phyloP scores from a whole-genome alignment of 1,140 invertebrate species.

The Meteorus sp. region DNA sequence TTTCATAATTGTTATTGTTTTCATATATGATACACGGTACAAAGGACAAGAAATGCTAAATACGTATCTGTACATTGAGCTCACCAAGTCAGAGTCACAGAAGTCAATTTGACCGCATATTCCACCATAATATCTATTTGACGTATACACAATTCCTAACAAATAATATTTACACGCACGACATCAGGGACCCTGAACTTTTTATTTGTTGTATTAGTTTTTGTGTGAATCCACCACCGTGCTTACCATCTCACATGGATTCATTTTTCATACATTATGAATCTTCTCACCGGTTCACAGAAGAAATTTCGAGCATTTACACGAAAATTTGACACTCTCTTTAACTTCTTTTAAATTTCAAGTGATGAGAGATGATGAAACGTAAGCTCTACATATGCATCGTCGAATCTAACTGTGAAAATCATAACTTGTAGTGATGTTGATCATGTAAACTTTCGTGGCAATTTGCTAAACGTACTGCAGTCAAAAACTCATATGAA shows the following conservation, averaged over 20 bases:
- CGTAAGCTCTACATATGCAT: no score
- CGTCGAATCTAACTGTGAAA: conserved; percentile 1
- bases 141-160: not conserved
- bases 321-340: not conserved
- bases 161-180: conserved; percentile 24
- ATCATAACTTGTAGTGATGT: not conserved
- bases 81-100: conserved; percentile 24
- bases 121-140: conserved; percentile 12
- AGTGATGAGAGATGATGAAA: no score
- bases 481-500: not conserved
- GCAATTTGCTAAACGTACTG: conserved; percentile 23
- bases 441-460: conserved; percentile 6
- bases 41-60: conserved; percentile 21
- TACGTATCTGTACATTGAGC: conserved; percentile 33
- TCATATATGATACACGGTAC: conserved; percentile 18
- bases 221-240: conserved; percentile 2
- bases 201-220: conserved; percentile 25
- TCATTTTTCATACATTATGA: conserved; percentile 18
- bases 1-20: no score
- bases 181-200: conserved; percentile 34
- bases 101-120: conserved; percentile 14
- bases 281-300: not conserved
- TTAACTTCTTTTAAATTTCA: not conserved
- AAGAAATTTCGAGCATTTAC: not conserved
- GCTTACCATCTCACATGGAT: conserved; percentile 25